Evolutionary conservation across 1,140 invertebrate genomes (phyloP).

Genomic region (Anastrepha obliqua): DNA sequence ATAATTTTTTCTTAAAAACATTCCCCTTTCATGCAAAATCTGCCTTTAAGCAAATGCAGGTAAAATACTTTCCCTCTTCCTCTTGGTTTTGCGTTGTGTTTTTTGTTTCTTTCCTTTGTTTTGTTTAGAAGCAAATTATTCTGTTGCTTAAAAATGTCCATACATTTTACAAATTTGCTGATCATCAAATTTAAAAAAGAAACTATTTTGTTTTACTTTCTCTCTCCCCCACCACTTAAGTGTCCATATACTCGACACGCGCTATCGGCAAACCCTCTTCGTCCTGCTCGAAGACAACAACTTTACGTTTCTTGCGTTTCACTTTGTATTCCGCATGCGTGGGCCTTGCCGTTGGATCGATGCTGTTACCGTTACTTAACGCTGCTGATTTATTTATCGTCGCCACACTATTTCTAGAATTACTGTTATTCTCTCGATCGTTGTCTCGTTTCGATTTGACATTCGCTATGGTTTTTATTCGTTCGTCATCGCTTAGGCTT

Average conservation of each 20-base stretch:
- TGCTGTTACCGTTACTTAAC: background rate
- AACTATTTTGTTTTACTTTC: too few species aligned
- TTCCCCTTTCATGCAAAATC: too few species aligned
- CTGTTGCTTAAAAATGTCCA: too few species aligned
- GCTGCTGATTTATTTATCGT: background rate
- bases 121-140: too few species aligned
- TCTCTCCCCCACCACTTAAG: background rate
- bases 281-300: conserved; percentile 68
- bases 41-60: too few species aligned
- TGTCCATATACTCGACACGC: conserved; percentile 63
- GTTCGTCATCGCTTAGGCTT: conserved; percentile 20
- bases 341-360: background rate
- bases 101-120: too few species aligned
- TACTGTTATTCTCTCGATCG: conserved; percentile 29
- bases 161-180: too few species aligned
- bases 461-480: conserved; percentile 32
- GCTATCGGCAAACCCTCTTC: conserved; percentile 67
- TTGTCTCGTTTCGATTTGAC: conserved; percentile 50
- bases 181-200: too few species aligned
- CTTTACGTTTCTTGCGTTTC: conserved; percentile 62
- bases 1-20: background rate
- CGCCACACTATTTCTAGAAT: conserved; percentile 27
- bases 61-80: too few species aligned
- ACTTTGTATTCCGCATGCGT: background rate
- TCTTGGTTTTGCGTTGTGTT: too few species aligned